Percentiles rank a stretch among this genome's conserved stretches.
Evolutionary conservation across 2,888 invertebrate genomes (phyloP).

Genomic region (Zaprionus bogoriensis): DNA sequence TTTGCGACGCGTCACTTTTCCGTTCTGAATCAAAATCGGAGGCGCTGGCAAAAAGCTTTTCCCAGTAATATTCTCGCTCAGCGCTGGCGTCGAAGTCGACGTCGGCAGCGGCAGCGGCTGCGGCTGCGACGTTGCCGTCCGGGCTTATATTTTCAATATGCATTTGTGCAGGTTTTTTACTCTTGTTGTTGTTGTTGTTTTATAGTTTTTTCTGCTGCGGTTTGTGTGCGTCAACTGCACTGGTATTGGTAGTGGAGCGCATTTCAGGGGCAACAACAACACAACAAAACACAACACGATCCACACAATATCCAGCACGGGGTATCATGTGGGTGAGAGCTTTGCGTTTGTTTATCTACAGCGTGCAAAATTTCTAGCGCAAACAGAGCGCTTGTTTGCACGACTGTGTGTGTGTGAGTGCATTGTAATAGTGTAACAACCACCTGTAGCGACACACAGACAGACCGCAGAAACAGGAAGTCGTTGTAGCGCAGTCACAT

Average conservation of each 20-base stretch:
- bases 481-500: slow-evolving; percentile 11
- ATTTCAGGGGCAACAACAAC: slow-evolving; percentile 22
- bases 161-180: slow-evolving; percentile 4
- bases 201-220: neutral
- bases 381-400: neutral
- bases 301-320: slow-evolving; percentile 8
- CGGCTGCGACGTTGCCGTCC: slow-evolving; percentile 1
- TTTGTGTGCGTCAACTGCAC: slow-evolving; percentile 30
- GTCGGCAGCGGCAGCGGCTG: slow-evolving; percentile 5
- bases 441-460: slow-evolving; percentile 37
- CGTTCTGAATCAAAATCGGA: slow-evolving; percentile 66
- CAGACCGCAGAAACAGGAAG: slow-evolving; percentile 25
- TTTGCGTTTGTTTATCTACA: slow-evolving; percentile 33
- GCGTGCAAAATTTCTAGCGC: slow-evolving; percentile 19
- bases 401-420: slow-evolving; percentile 3
- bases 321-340: slow-evolving; percentile 13
- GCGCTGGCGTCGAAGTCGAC: slow-evolving; percentile 8
- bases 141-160: slow-evolving; percentile 23
- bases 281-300: slow-evolving; percentile 9
- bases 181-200: slow-evolving; percentile 12
- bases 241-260: slow-evolving; percentile 9
- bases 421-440: slow-evolving; percentile 22
- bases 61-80: slow-evolving; percentile 47
- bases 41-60: slow-evolving; percentile 66
- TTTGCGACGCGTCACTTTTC: slow-evolving; percentile 66